Evolutionary conservation across 2,113 vertebrate species (phyloP).

Genomic region (Corythornis vintsioides): DNA sequence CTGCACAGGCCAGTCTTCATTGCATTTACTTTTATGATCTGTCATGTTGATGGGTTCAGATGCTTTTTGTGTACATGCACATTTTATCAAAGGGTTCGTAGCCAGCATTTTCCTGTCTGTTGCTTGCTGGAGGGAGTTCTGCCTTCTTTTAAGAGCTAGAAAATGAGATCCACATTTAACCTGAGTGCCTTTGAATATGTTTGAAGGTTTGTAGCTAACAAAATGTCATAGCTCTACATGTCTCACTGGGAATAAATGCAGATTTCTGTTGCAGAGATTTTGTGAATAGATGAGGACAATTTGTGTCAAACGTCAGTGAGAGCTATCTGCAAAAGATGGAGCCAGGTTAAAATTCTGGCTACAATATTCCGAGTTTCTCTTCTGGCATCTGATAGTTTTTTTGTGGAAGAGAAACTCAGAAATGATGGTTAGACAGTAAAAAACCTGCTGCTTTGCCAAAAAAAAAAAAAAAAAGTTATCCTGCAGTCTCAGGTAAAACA

Average conservation of each 20-base stretch:
- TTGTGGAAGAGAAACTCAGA: not conserved
- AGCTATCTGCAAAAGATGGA: not conserved
- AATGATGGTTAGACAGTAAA: not conserved
- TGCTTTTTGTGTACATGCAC: not conserved
- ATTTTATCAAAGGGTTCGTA: not conserved
- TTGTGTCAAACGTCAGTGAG: not conserved
- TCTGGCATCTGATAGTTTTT: not conserved
- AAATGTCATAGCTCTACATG: not conserved
- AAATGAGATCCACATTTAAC: not conserved
- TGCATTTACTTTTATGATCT: not conserved
- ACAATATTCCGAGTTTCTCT: not conserved
- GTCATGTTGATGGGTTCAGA: not conserved
- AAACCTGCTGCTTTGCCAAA: not conserved
- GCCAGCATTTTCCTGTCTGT: not conserved
- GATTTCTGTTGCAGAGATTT: not conserved
- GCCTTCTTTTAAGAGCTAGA: not conserved
- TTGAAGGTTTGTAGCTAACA: not conserved
- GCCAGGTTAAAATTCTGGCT: not conserved
- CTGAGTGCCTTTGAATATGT: slow-evolving; percentile 43
- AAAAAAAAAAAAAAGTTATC: not conserved
- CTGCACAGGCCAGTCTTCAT: not conserved
- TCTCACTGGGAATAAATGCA: not conserved
- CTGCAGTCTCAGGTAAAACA: slow-evolving; percentile 15
- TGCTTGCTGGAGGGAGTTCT: not conserved
- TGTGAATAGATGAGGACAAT: not conserved